Evolutionary conservation across 1,140 invertebrate genomes (phyloP), one percentile per base, ranked within the genome.

Genomic region (Drosophila obscura): DNA sequence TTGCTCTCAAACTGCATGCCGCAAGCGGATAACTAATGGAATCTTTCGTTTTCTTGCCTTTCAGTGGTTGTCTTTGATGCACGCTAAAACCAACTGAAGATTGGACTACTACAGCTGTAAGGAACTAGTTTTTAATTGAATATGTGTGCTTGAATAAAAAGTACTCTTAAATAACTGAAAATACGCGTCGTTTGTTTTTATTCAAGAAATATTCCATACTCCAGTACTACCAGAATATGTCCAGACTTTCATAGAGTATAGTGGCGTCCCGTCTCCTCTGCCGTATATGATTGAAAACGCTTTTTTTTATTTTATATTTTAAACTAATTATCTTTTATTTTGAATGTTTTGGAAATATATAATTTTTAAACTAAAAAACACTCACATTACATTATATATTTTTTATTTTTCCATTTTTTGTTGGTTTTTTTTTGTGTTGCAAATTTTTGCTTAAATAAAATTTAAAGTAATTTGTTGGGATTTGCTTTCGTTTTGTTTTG

Each of bases 41-140:
- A 50, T 72, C 5, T 64, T 74, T 48, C 45, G 58, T 65, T 48
- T 22, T 49, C 51, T 72, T 65, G 15, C 61, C 2, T 82, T 83
- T 22, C 93, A 95, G 94, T 95, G 92, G 94, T 95, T 52, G 95
- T 95, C 8, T 95, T 95, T 73, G 95, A 95, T 93, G 95, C 95
- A 4, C 93, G 95, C 15, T 94, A 77, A 91, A 35, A 2, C 8
- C 44, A 5, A 41, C 60, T 26, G 13, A 53, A 49, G 4, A 13
- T 39, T 39, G 11, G 4, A 39, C 35, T 5, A 39, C 1, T 19
- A 45, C 6, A 31, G 9, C 49, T 58, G 7, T 44, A 55, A 56
- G 44, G 11, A 67, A 57, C 46, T 74, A 81, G 81, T 66, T 69
- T 64, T 49, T 85, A 84, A 39, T 61, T 65, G 31, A 44, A 35